Evolutionary conservation across 2,888 invertebrate species (phyloP).

Genomic region (Mimas tiliae): DNA sequence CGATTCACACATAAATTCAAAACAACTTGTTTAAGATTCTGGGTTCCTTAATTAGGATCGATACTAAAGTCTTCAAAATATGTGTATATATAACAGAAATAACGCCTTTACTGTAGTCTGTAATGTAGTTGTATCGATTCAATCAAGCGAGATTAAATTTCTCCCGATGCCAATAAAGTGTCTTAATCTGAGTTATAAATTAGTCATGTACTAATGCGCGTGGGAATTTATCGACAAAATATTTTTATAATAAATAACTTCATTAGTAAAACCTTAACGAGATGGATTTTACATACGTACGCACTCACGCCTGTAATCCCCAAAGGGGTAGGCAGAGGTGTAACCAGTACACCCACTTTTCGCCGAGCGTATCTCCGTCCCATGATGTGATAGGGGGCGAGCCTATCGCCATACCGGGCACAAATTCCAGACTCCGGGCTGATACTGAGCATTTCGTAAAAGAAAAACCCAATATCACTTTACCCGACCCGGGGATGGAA

Average conservation of each 20-base stretch:
- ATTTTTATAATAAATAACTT: slow-evolving; percentile 38
- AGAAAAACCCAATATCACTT: too few species aligned
- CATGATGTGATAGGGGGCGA: too few species aligned
- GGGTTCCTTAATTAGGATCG: not conserved
- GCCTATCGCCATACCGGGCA: too few species aligned
- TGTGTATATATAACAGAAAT: not conserved
- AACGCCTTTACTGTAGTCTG: not conserved
- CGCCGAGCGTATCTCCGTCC: too few species aligned
- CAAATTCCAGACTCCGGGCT: too few species aligned
- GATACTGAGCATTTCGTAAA: too few species aligned
- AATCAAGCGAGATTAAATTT: slow-evolving; percentile 20
- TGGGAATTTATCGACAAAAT: slow-evolving; percentile 42
- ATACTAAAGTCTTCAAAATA: not conserved
- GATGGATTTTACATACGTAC: slow-evolving; percentile 40
- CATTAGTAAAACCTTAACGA: slow-evolving; percentile 39
- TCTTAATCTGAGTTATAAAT: slow-evolving; percentile 29
- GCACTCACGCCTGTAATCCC: too few species aligned
- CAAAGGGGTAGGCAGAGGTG: too few species aligned
- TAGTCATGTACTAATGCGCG: slow-evolving; percentile 37
- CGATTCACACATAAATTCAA: too few species aligned
- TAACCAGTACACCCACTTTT: too few species aligned
- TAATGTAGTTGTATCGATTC: slow-evolving; percentile 5
- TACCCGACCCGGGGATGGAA: too few species aligned
- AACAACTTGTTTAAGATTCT: not conserved
- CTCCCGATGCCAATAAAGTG: slow-evolving; percentile 19